phyloP scores from a whole-genome alignment of 64 coral and sea anemone genomes.

The Platygyra sinensis region DNA sequence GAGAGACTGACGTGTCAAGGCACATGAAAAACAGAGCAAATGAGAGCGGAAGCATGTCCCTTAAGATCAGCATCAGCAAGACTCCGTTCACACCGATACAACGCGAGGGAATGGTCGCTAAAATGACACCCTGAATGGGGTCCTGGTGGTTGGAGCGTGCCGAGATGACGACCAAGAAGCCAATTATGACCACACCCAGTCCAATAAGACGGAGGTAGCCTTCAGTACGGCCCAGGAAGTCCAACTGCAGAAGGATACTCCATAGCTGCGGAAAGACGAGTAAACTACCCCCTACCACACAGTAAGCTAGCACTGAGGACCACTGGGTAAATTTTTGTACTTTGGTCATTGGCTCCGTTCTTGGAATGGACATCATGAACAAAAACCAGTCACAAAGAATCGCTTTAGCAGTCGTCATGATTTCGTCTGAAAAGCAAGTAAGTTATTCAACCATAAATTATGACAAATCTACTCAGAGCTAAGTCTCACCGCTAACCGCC shows the following conservation, averaged over 20 bases:
- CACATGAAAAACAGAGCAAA: constrained; percentile 56
- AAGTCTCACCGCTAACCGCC: too few relatives aligned
- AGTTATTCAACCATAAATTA: too few relatives aligned
- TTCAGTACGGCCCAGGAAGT: constrained; percentile 31
- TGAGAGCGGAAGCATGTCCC: constrained; percentile 27
- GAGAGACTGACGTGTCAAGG: constrained; percentile 26
- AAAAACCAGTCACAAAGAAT: constrained; percentile 18
- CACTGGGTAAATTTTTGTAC: constrained; percentile 22
- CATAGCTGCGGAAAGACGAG: constrained; percentile 41
- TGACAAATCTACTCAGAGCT: too few relatives aligned
- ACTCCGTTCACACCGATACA: constrained; percentile 52
- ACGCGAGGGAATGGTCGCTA: constrained; percentile 10
- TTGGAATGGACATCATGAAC: constrained; percentile 43
- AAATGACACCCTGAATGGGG: constrained; percentile 40
- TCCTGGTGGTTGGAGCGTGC: constrained; percentile 25
- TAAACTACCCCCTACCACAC: constrained; percentile 34
- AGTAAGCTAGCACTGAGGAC: constrained; percentile 19
- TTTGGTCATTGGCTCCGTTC: background rate
- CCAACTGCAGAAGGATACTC: constrained; percentile 8
- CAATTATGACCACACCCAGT: constrained; percentile 46
- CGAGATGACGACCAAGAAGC: constrained; percentile 39
- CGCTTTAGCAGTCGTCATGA: background rate
- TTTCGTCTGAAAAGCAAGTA: background rate
- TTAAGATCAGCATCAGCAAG: constrained; percentile 27
- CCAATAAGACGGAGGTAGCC: constrained; percentile 44